Evolutionary conservation across 2,113 vertebrate species (phyloP).

Genomic region (Rissa tridactyla): DNA sequence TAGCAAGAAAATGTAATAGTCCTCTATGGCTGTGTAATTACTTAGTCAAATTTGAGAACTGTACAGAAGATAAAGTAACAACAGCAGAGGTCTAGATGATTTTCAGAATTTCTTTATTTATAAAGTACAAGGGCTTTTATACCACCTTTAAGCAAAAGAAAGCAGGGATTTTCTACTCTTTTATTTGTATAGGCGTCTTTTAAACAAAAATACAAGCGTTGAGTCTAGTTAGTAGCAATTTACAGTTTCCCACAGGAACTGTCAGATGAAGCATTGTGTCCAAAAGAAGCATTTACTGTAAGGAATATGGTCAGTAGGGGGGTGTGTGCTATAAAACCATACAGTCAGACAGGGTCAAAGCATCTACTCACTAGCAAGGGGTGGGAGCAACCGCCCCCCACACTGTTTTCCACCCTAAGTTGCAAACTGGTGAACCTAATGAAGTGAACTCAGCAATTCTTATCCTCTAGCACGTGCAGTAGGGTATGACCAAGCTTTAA

Average conservation of each 20-base stretch:
- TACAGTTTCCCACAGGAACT: not conserved
- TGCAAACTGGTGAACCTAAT: not conserved
- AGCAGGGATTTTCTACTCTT: not conserved
- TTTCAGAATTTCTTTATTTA: not conserved
- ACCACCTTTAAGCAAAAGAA: not conserved
- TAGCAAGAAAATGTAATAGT: not conserved
- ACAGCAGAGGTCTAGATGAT: not conserved
- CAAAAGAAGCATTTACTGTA: not conserved
- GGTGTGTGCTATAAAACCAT: not conserved
- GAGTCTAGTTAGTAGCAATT: not conserved
- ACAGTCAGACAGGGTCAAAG: not conserved
- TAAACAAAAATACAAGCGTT: not conserved
- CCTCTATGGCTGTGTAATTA: not conserved
- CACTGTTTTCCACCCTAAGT: not conserved
- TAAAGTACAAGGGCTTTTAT: not conserved
- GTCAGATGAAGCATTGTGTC: not conserved
- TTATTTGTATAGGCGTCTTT: not conserved
- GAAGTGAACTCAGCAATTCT: not conserved
- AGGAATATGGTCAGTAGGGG: not conserved
- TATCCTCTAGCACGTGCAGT: fast-evolving
- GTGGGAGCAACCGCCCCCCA: fast-evolving
- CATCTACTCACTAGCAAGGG: not conserved
- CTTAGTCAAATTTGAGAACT: not conserved
- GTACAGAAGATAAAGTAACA: not conserved
- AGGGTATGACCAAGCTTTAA: not conserved